Conservation (phyloP, 2,797 vertebrate genomes). For the Takifugu ocellatus region DNA sequence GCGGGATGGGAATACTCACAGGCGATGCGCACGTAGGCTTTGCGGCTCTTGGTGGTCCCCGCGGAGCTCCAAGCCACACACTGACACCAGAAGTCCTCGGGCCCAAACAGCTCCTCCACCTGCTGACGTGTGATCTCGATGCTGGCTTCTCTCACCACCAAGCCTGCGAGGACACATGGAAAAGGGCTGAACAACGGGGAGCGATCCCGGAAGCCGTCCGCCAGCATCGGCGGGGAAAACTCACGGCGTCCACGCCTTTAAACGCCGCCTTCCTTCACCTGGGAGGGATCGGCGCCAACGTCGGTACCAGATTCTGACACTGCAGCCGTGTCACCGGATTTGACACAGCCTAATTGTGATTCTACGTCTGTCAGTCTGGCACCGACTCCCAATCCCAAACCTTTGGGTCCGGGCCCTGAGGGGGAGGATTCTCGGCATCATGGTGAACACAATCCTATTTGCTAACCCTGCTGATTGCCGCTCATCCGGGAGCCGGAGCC, state of each 20-base stretch:
- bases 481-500: constrained; percentile 72
- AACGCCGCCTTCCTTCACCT: background rate
- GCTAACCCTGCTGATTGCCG: constrained; percentile 77
- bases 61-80: constrained; percentile 99
- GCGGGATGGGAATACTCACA: constrained; percentile 80
- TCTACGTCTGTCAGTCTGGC: constrained; percentile 35
- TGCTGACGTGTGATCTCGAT: constrained; percentile 99
- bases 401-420: constrained; percentile 56
- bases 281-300: background rate
- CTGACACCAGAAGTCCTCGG: constrained; percentile 98
- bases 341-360: constrained; percentile 13
- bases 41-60: constrained; percentile 96
- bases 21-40: constrained; percentile 94
- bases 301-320: background rate
- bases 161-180: constrained; percentile 72
- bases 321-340: constrained; percentile 18
- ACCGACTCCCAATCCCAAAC: constrained; percentile 39
- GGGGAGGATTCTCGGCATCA: constrained; percentile 64
- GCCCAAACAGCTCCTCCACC: constrained; percentile 95
- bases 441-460: constrained; percentile 74
- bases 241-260: background rate
- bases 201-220: background rate
- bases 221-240: background rate
- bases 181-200: background rate
- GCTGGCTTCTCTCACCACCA: constrained; percentile 95